Evolutionary conservation across 1,140 invertebrate genomes (phyloP).

Genomic region (Panagrolaimus sp.): DNA sequence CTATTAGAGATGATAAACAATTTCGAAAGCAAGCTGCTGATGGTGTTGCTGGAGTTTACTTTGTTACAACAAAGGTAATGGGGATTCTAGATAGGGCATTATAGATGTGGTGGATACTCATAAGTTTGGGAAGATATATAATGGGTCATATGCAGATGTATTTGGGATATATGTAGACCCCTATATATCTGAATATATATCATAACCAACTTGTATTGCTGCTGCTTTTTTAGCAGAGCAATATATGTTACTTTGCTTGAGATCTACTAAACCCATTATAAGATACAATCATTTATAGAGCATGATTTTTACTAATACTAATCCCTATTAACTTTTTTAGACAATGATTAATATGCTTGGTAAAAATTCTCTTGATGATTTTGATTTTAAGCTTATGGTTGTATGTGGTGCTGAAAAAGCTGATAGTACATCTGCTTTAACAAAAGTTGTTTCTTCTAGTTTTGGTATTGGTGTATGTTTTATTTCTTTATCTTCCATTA

Average conservation of each 20-base stretch:
- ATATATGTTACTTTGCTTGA: too few relatives aligned
- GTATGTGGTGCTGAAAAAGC: background rate
- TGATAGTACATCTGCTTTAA: background rate
- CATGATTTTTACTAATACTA: too few relatives aligned
- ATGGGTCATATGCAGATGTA: too few relatives aligned
- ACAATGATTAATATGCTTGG: background rate
- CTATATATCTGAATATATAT: too few relatives aligned
- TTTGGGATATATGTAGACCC: too few relatives aligned
- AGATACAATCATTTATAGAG: too few relatives aligned
- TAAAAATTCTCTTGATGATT: background rate
- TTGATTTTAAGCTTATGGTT: constrained; percentile 2
- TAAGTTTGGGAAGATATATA: too few relatives aligned
- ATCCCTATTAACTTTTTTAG: background rate
- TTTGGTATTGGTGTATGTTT: background rate
- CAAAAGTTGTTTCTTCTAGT: background rate
- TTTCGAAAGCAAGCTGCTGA: background rate
- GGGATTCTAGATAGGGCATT: too few relatives aligned
- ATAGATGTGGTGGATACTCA: too few relatives aligned
- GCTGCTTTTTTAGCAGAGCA: too few relatives aligned
- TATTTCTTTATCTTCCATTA: background rate
- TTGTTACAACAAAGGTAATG: background rate
- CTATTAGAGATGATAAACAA: background rate
- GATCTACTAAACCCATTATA: too few relatives aligned
- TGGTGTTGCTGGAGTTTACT: background rate
- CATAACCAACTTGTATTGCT: too few relatives aligned